Conservation (phyloP, 2,113 vertebrate species). For the Lycaon pictus region DNA sequence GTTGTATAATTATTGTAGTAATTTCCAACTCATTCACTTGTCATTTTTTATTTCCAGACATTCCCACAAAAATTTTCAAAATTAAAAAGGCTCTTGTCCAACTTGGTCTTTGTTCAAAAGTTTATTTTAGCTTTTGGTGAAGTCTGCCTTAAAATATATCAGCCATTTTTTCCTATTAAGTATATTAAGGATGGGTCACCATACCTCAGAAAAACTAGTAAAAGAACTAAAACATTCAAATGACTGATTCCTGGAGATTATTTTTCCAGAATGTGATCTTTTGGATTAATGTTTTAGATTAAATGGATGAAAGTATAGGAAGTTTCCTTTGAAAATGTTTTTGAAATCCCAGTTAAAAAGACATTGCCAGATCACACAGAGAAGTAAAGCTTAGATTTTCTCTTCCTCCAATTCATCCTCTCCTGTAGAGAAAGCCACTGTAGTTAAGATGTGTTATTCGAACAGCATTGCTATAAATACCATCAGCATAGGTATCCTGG, state of each 20-base stretch:
- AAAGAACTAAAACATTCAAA: neutral
- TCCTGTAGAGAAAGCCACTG: neutral
- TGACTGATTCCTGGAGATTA: neutral
- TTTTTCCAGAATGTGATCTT: neutral
- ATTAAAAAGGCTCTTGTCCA: constrained; percentile 72
- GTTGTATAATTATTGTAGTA: constrained; percentile 79
- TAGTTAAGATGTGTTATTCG: neutral
- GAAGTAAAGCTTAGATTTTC: neutral
- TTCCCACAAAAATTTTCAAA: constrained; percentile 76
- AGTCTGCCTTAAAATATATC: constrained; percentile 39
- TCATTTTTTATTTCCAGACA: constrained; percentile 83
- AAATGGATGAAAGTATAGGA: neutral
- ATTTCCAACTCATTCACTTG: constrained; percentile 82
- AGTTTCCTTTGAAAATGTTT: constrained; percentile 19
- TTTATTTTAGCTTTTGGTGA: constrained; percentile 68
- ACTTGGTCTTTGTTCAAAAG: constrained; percentile 72
- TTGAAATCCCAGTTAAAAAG: neutral
- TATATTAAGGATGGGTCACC: neutral
- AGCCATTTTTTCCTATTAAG: constrained; percentile 13
- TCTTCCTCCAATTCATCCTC: neutral
- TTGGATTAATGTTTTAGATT: neutral
- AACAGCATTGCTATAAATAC: neutral
- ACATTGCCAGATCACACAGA: neutral
- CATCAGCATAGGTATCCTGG: neutral
- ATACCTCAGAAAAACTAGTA: constrained; percentile 59